phyloP scores from a whole-genome alignment of 2,113 vertebrate species.

The Addax nasomaculatus region DNA sequence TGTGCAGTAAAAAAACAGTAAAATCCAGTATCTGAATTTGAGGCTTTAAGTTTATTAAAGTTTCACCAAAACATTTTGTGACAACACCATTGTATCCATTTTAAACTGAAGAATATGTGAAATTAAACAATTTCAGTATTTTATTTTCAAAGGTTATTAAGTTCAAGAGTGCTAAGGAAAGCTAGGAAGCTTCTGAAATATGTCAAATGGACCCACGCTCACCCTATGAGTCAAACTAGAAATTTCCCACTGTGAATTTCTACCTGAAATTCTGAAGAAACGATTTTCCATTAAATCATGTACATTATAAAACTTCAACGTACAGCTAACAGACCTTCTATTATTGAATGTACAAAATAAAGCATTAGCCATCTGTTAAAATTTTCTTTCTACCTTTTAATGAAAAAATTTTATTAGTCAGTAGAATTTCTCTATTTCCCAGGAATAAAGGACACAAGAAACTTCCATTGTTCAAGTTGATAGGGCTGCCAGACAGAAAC shows the following conservation, averaged over 20 bases:
- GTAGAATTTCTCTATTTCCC: conserved; percentile 57
- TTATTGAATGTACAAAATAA: conserved; percentile 38
- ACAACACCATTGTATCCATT: neutral
- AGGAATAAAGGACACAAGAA: conserved; percentile 70
- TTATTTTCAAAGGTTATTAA: conserved; percentile 24
- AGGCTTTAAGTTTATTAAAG: neutral
- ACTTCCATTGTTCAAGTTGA: conserved; percentile 66
- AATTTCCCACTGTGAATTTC: neutral
- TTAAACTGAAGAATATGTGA: neutral
- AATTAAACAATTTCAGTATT: neutral
- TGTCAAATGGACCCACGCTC: neutral
- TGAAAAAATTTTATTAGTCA: conserved; percentile 71
- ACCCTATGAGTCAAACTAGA: neutral
- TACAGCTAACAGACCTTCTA: neutral
- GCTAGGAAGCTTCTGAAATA: neutral
- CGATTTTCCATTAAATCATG: neutral
- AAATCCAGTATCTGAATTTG: neutral
- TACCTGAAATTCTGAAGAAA: neutral
- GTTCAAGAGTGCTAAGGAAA: neutral
- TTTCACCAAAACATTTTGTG: neutral
- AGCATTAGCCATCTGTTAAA: conserved; percentile 62
- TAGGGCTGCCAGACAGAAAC: conserved; percentile 44
- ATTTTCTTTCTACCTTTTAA: conserved; percentile 61
- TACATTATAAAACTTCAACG: conserved; percentile 24
- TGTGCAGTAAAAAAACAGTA: neutral